Base-by-base conservation (phyloP, 1,140 invertebrate species). In the Nebria ingens region DNA sequence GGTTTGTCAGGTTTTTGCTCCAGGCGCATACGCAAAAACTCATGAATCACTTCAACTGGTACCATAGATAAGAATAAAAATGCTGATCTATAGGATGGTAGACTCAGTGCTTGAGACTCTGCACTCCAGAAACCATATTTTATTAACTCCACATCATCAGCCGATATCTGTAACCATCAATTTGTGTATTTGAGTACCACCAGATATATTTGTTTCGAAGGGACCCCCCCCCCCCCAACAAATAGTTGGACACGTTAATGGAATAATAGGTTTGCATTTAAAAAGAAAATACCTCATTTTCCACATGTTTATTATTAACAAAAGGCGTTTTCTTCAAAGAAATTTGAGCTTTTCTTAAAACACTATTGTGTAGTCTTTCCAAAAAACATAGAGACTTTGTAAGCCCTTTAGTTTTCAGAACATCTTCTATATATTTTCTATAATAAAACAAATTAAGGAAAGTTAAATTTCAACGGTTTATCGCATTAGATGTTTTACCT, bases 11-110 rank as follows among this genome's bases (percentile, higher is more conserved):
- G 88, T 59, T 85, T 83, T 45, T 90, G 86, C 63, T 94, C 89
- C 23, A 94, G 73, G 55, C 91, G 73, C 72, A 96, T 82, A 22
- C 80, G 72, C 22, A 96, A 72, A 71, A 90, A 94, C 71, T 94
- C 91, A 62, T 94, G 87, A 56, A 93, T 84, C 13, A 93, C 82
- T 69, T 94, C 89, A 59, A 95, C 68, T 15, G 89, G 88, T 15
- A 92, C 81, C 23, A 81, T 79, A 45, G 86, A 82, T 0, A 96
- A 75, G 66, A 93, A 91, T n/a, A 94, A 73, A 70, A 91, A 95
- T 40, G 84, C 79, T 20, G 82, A 76, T 61, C 83, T 79, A 71
- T 93, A 94, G 4, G 87, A 89, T 6, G 92, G 92, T 55, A 96
- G 73, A 58, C 81, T 79, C 68, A 95, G 79, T 9, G 80, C 73